Evolutionary conservation across 1,140 invertebrate genomes (phyloP), one percentile per base, ranked within the genome.

Genomic region (Leptonema lineaticorne): DNA sequence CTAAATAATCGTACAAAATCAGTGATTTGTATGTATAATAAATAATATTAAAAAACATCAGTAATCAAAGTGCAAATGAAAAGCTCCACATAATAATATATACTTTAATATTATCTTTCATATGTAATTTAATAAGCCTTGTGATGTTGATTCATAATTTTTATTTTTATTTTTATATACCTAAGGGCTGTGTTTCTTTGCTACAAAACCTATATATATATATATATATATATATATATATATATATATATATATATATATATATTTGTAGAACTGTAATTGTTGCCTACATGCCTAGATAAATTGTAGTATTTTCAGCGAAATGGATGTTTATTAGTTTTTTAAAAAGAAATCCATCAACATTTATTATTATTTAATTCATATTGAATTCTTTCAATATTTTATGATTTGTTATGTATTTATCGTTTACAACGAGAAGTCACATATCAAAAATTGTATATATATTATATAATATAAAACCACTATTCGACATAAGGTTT

Each of bases 161-260:
- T 63, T 30, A 6, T 45, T 41, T 24, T 24, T 50, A 64, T 64
- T 50, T 30, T 64, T 53, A 29, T 53, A 14, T 27, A 24, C 16
- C 9, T 50, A 16, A 22, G 46, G 41, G 41, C 46, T 64, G 46
- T 64, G 45, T 64, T 33, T 64, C 33, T 48, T 50, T 50, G 27
- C 46, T 50, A 50, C 14, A 16, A 50, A 45, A 60, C 37, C n/a
- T 63, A 63, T 22, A 63, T 67, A 59, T 37, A 53, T 63, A 46
- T 48, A 63, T 24, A 63, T 58, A 29, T 29, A 58, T 63, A 56
- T 41, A 65, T 65, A 65, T 56, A 3, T 46, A 28, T 56, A 57
- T 65, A 56, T 53, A 65, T 65, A 65, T 14, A 48, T 65, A 65
- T 56, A 56, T 56, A 27, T 50, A 37, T 65, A 65, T 53, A 50